Conservation (phyloP, 2,888 invertebrate genomes). For the Anarsia innoxiella region DNA sequence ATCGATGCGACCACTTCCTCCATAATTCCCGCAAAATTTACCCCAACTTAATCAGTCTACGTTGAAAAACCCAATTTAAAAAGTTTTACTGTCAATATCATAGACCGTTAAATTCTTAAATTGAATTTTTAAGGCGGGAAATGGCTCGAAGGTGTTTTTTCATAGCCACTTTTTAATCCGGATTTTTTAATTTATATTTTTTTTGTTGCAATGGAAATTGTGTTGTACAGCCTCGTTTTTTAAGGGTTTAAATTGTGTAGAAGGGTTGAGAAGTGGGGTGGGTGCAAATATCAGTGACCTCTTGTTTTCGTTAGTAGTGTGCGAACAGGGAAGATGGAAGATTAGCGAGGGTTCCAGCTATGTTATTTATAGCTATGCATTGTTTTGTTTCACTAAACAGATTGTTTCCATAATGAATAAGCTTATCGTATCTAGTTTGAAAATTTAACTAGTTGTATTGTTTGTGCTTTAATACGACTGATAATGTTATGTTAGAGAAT, state of each 20-base stretch:
- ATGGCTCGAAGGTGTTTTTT: slow-evolving; percentile 13
- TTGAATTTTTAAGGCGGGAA: slow-evolving; percentile 16
- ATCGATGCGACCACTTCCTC: slow-evolving; percentile 9
- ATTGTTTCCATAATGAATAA: slow-evolving; percentile 7
- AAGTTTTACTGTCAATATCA: slow-evolving; percentile 11
- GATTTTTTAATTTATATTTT: slow-evolving; percentile 7
- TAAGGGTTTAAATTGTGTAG: neutral
- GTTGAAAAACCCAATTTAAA: neutral
- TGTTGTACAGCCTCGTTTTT: neutral
- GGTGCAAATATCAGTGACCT: slow-evolving; percentile 9
- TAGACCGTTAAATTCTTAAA: slow-evolving; percentile 16
- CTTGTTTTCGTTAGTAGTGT: slow-evolving; percentile 15
- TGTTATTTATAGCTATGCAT: slow-evolving; percentile 3
- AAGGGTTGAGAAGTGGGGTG: slow-evolving; percentile 9
- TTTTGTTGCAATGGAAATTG: slow-evolving; percentile 4
- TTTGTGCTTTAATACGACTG: no score
- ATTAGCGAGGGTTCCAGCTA: slow-evolving; percentile 9
- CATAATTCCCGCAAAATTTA: neutral
- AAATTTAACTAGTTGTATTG: no score
- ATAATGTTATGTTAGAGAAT: no score
- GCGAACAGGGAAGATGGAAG: slow-evolving; percentile 11
- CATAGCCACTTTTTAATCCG: slow-evolving; percentile 12
- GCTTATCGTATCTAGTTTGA: no score
- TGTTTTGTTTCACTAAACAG: slow-evolving; percentile 5
- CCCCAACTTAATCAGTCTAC: neutral